Base-by-base conservation (phyloP, 2,888 invertebrate genomes). In the Scrobipalpa atriplicella region DNA sequence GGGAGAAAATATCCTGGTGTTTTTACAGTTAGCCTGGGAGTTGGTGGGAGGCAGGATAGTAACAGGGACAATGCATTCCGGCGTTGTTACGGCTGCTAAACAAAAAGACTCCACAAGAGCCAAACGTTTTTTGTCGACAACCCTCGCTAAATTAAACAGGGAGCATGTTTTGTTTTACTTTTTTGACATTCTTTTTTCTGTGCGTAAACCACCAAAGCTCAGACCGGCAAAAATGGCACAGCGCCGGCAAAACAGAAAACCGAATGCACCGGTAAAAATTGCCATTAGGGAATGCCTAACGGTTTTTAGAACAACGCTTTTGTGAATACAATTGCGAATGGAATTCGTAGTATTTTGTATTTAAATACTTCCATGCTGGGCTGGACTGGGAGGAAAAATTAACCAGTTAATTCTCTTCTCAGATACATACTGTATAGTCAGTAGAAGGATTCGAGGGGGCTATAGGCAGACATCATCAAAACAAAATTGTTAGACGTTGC, bases 131-230 rank as follows among this genome's bases (percentile, higher is more conserved):
- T 91, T 90, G 89, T 85, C 82, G 81, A 85, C 86, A 84, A 79
- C 84, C 85, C 84, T 83, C 85, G 89, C 89, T 87, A 92, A 92
- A 91, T 92, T 90, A 90, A 90, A 91, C 89, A 88, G 84, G 84
- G 85, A 81, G 84, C 87, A 84, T 83, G 85, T 87, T 89, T 89
- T 86, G 81, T 86, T 87, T 81, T 80, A 75, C 78, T 84, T 85
- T 80, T 79, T 78, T 76, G 74, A 78, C 76, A 76, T 79, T 78
- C 71, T 87, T 85, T 84, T 83, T 83, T 81, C 78, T 76, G 78
- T 78, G 78, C 78, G 77, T 77, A 74, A 78, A 79, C 79, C 79
- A 77, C 76, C 75, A 78, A 83, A 80, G 76, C 76, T 76, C 72
- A 73, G 29, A 38, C 63, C 52, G 43, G 41, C 56, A 58, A 58